Conservation (phyloP, 1,140 invertebrate species). For the Muscidifurax raptorellus region DNA sequence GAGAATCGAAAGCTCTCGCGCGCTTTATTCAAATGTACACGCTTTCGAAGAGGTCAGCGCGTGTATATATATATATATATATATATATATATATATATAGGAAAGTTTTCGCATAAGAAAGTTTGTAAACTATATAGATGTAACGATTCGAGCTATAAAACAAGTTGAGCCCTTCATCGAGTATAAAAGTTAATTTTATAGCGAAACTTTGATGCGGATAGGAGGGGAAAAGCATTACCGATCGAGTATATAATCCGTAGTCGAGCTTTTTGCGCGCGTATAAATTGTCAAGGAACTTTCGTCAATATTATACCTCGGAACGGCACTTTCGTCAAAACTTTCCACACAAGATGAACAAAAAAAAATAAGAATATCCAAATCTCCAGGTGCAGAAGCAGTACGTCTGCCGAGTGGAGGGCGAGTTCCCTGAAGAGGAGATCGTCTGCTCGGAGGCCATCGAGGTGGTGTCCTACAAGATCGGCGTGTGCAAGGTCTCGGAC, state of each 20-base stretch:
- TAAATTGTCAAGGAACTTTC: no score
- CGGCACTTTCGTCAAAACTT: no score
- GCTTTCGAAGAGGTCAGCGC: no score
- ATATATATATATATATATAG: no score
- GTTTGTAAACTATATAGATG: neutral
- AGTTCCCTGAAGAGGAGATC: slow-evolving; percentile 94
- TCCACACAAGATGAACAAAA: no score
- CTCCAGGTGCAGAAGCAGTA: slow-evolving; percentile 95
- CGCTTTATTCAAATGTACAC: no score
- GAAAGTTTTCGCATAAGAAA: neutral
- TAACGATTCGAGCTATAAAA: neutral
- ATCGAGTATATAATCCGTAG: neutral
- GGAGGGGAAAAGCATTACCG: neutral
- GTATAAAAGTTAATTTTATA: neutral
- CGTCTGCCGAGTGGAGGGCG: slow-evolving; percentile 96
- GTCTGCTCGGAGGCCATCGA: slow-evolving; percentile 93
- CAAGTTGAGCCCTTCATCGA: neutral
- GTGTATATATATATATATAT: no score
- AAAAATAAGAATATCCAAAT: neutral
- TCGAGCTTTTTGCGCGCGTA: neutral
- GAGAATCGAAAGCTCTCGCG: no score
- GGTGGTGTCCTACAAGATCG: slow-evolving; percentile 95
- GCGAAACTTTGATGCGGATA: neutral
- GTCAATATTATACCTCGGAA: no score
- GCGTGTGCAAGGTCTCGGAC: slow-evolving; percentile 93